phyloP scores from a whole-genome alignment of 2,888 invertebrate species.

The Parnassius apollo region DNA sequence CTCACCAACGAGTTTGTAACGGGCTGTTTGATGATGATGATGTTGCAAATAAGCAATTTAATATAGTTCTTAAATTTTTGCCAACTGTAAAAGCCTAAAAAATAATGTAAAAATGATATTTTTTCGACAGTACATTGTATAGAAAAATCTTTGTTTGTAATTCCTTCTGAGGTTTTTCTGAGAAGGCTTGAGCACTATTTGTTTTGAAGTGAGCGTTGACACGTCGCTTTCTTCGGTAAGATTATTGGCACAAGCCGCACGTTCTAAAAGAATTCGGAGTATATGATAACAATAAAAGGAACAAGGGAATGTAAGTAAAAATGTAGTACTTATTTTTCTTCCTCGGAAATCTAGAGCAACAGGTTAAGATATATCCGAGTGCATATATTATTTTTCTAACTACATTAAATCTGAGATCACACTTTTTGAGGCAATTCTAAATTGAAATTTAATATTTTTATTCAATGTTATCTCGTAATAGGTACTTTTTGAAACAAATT shows the following conservation, averaged over 20 bases:
- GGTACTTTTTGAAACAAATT: too few species aligned
- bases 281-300: conserved; percentile 12
- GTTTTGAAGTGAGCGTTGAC: conserved; percentile 7
- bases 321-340: background rate
- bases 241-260: conserved; percentile 7
- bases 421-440: too few species aligned
- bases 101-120: background rate
- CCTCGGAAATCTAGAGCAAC: background rate
- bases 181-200: conserved; percentile 3
- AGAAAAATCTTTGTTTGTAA: conserved; percentile 8
- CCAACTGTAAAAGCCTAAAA: too few species aligned
- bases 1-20: too few species aligned
- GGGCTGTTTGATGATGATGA: too few species aligned
- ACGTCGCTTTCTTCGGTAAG: background rate
- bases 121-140: background rate
- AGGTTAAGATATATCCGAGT: background rate
- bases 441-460: too few species aligned
- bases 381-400: conserved; percentile 5
- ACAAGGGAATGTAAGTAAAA: conserved; percentile 11
- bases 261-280: conserved; percentile 10
- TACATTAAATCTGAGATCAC: too few species aligned
- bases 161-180: background rate
- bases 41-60: too few species aligned
- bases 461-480: too few species aligned
- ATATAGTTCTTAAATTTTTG: too few species aligned